Conservation (phyloP, 2,888 invertebrate species). For the Rhagophthalmus giganteus region DNA sequence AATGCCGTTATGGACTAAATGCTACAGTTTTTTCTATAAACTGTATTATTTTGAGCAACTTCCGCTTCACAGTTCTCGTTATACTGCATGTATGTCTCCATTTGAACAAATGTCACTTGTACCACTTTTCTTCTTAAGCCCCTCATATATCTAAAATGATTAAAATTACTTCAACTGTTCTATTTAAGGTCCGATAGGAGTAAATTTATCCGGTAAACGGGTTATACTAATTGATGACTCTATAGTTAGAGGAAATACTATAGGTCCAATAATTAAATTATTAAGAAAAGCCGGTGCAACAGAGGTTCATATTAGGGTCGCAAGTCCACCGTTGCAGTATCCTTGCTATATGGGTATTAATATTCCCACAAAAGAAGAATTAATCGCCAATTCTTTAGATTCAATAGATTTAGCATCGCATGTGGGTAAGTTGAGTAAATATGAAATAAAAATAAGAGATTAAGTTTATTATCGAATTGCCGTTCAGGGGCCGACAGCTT, state of each 20-base stretch:
- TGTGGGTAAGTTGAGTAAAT: conserved; percentile 68
- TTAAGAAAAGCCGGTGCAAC: conserved; percentile 89
- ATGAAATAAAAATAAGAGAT: conserved; percentile 61
- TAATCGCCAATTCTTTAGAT: conserved; percentile 89
- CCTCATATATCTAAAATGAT: too few relatives aligned
- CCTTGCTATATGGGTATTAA: conserved; percentile 99
- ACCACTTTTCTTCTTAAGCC: too few relatives aligned
- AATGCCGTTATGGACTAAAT: too few relatives aligned
- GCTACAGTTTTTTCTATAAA: too few relatives aligned
- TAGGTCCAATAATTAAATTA: conserved; percentile 92
- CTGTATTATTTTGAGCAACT: too few relatives aligned
- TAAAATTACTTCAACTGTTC: background rate
- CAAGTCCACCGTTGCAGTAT: conserved; percentile 91
- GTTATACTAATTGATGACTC: conserved; percentile 96
- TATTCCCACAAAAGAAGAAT: conserved; percentile 94
- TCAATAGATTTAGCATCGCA: conserved; percentile 77
- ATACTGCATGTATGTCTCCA: too few relatives aligned
- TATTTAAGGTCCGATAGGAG: conserved; percentile 73
- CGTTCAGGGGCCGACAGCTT: conserved; percentile 87
- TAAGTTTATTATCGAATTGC: conserved; percentile 58
- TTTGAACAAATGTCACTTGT: too few relatives aligned
- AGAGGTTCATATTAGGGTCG: conserved; percentile 96
- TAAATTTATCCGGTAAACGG: conserved; percentile 84
- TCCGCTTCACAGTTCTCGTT: too few relatives aligned
- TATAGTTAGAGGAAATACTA: conserved; percentile 95